A percentile compares a stretch with the other conserved stretches of the same genome.
Evolutionary conservation across 2,113 vertebrate species (phyloP).

Genomic region (Echinops telfairi): DNA sequence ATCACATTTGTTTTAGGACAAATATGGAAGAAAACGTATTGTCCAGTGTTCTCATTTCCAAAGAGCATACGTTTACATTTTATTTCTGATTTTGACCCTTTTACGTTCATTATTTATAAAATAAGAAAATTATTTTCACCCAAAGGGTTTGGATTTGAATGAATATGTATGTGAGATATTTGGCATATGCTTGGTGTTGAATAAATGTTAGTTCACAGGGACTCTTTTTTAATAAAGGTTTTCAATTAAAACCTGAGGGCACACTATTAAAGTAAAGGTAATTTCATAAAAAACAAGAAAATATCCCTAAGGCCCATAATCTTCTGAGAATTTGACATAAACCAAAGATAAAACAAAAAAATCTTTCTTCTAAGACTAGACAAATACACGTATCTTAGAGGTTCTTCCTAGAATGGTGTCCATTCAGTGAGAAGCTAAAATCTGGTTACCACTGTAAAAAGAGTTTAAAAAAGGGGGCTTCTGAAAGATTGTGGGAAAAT

Average conservation of each 20-base stretch:
- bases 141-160: constrained; percentile 5
- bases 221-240: not conserved
- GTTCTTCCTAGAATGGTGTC: not conserved
- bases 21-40: not conserved
- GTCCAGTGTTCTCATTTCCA: not conserved
- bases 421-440: not conserved
- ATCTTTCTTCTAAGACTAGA: not conserved
- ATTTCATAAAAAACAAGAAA: not conserved
- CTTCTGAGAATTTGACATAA: not conserved
- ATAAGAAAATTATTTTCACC: not conserved
- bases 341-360: not conserved
- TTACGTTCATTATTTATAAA: not conserved
- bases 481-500: too few species aligned
- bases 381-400: not conserved
- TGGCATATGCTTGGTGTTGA: not conserved
- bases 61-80: not conserved
- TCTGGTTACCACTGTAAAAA: not conserved
- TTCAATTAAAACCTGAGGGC: not conserved
- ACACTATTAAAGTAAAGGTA: not conserved
- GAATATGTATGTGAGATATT: not conserved
- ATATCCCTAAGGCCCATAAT: not conserved
- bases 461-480: too few species aligned
- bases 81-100: not conserved
- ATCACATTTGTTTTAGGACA: not conserved
- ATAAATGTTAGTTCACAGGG: not conserved